Percentiles rank a stretch among this genome's conserved stretches.
These are phyloP conservation scores for Origma solitaria DNA, from an alignment of 2,113 vertebrate species.

Conservation along the genomic window DNA sequence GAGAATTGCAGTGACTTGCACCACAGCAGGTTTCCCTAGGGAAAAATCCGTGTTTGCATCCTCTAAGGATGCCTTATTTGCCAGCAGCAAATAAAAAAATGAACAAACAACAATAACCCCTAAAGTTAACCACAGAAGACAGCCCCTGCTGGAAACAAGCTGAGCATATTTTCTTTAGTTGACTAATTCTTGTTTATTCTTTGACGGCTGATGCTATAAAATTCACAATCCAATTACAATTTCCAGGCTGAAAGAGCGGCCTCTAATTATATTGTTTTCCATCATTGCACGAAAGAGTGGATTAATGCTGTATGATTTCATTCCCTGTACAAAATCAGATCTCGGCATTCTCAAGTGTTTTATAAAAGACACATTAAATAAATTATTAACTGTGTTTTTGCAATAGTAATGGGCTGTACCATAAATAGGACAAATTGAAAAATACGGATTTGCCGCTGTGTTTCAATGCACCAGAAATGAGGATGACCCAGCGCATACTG, in stretches of 20 bases:
- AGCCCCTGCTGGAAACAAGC: not conserved
- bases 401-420: not conserved
- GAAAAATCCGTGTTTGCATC: not conserved
- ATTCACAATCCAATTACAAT: conserved; percentile 52
- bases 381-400: conserved; percentile 10
- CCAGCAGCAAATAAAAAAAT: not conserved
- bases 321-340: not conserved
- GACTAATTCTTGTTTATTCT: conserved; percentile 49
- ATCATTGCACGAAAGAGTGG: not conserved
- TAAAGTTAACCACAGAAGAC: not conserved
- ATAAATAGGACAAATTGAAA: conserved; percentile 25
- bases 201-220: conserved; percentile 33
- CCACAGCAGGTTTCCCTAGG: not conserved
- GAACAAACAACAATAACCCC: not conserved
- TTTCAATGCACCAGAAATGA: not conserved
- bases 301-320: conserved; percentile 17
- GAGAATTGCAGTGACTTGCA: not conserved
- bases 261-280: conserved; percentile 41
- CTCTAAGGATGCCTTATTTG: not conserved
- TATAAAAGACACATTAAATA: conserved; percentile 40
- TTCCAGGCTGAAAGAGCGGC: conserved; percentile 31
- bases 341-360: not conserved
- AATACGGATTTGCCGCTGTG: not conserved
- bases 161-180: not conserved
- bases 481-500: fast-evolving